phyloP scores from a whole-genome alignment of 2,888 invertebrate species.

The Lycophotia porphyrea region DNA sequence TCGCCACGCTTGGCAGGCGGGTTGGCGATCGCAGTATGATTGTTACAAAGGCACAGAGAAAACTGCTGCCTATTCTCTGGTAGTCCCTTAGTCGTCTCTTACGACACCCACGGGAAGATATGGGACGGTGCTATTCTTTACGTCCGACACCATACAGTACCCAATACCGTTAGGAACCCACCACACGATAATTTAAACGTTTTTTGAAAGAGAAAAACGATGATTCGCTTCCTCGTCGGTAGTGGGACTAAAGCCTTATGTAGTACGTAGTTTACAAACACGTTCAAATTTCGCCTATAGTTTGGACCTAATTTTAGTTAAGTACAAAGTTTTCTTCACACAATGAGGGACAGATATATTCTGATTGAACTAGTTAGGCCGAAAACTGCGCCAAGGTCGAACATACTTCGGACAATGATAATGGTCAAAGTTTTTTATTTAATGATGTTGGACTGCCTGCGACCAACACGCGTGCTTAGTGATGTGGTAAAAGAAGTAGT shows the following conservation, averaged over 20 bases:
- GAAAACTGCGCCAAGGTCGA: conserved; percentile 25
- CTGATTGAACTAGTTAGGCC: conserved; percentile 44
- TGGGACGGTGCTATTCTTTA: no score
- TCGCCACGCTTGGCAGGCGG: no score
- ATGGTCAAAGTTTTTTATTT: conserved; percentile 38
- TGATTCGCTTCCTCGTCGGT: neutral
- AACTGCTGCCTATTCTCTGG: no score
- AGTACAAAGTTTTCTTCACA: conserved; percentile 34
- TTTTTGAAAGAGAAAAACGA: neutral
- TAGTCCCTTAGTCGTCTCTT: no score
- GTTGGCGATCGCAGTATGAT: no score
- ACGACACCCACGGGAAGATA: no score
- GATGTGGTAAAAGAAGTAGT: neutral
- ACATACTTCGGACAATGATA: conserved; percentile 25
- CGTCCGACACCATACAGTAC: no score
- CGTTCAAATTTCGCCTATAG: conserved; percentile 7
- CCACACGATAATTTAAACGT: no score
- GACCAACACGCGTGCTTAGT: neutral
- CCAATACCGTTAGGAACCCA: no score
- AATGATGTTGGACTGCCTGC: conserved; percentile 13
- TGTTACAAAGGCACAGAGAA: no score
- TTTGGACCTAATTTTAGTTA: conserved; percentile 46
- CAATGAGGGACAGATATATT: conserved; percentile 47
- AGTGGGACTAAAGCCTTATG: conserved; percentile 9
- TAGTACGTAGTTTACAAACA: conserved; percentile 36